Evolutionary conservation across 2,888 invertebrate species (phyloP).

Genomic region (Cheilosia grossa): DNA sequence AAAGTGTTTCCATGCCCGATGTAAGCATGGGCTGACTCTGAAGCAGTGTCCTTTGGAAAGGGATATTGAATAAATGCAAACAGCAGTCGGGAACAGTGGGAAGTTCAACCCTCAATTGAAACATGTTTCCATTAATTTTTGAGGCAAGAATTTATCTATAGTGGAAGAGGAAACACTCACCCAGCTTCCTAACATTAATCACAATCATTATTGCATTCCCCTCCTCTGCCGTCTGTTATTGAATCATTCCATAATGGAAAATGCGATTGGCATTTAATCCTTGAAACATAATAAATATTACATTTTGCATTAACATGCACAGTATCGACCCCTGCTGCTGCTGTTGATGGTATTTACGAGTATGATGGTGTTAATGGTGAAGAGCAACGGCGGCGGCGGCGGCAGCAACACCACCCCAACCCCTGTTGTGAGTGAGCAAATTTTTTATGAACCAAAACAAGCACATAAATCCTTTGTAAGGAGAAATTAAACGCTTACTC

Average conservation of each 20-base stretch:
- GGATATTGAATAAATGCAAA: slow-evolving; percentile 30
- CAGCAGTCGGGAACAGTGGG: too few species aligned
- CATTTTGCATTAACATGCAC: slow-evolving; percentile 69
- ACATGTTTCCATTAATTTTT: slow-evolving; percentile 55
- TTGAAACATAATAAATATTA: slow-evolving; percentile 68
- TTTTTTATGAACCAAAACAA: slow-evolving; percentile 73
- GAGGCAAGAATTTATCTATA: slow-evolving; percentile 56
- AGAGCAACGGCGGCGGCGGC: slow-evolving; percentile 11
- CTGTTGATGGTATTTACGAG: slow-evolving; percentile 58
- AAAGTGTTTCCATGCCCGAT: slow-evolving; percentile 3
- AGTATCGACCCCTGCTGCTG: slow-evolving; percentile 40
- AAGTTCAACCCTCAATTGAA: slow-evolving; percentile 8
- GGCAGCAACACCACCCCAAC: background rate
- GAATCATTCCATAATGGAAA: slow-evolving; percentile 67
- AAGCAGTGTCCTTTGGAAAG: slow-evolving; percentile 25
- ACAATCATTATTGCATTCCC: slow-evolving; percentile 61
- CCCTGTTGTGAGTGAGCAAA: slow-evolving; percentile 59
- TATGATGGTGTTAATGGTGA: slow-evolving; percentile 66
- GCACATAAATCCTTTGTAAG: slow-evolving; percentile 59
- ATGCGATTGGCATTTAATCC: slow-evolving; percentile 71
- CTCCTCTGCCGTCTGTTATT: slow-evolving; percentile 41
- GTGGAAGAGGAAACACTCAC: slow-evolving; percentile 49
- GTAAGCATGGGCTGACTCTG: slow-evolving; percentile 24
- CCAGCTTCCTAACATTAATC: slow-evolving; percentile 59
- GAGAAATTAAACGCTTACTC: slow-evolving; percentile 38